Base-by-base conservation (phyloP, 2,113 vertebrate genomes). In the Alethe diademata region DNA sequence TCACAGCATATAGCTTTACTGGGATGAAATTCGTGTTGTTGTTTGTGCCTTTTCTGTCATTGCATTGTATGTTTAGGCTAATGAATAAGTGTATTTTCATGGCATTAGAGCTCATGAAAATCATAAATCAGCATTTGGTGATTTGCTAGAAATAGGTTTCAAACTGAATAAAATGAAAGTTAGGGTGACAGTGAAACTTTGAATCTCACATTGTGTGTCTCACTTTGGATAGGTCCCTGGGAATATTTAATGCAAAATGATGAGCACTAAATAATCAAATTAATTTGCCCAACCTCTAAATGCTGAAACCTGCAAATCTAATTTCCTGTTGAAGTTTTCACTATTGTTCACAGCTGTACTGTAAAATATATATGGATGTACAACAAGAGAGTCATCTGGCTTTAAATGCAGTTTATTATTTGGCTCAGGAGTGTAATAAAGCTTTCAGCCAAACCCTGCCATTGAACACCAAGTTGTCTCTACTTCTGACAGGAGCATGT, bases 261-360 rank as follows among this genome's bases (percentile, higher is more conserved):
- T 70, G 48, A 92, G 45, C 48, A 69, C 42, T 67, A 87, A 86
- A 69, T 78, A 76, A 92, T 92, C 35, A 66, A 47, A 84, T 94
- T 74, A 86, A 72, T 95, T 80, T 87, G 69, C 47, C 81, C 43
- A 43, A 33, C 35, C 31, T 73, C 76, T 94, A 74, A 78, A 86
- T 91, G 47, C 47, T 94, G 75, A 90, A 90, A 96, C 85, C 92
- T 94, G 92, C 84, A 96, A 96, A 95, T 92, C 83, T 96, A 79
- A 93, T 96, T 95, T 94, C 78, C 85, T 95, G 83, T 57, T 60
- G 74, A 92, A 47, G 31, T n/a, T 91, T 92, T 92, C 64, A 47
- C 60, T 93, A 57, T 89, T 93, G 75, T 95, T 96, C 95, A 96
- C 94, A 96, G 93, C 72, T 94, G 94, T 48, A 92, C 62, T 61